A percentile compares a stretch with the other conserved stretches of the same genome.
Evolutionary conservation across 2,888 invertebrate genomes (phyloP).

Genomic region (Matsumyia berberina): DNA sequence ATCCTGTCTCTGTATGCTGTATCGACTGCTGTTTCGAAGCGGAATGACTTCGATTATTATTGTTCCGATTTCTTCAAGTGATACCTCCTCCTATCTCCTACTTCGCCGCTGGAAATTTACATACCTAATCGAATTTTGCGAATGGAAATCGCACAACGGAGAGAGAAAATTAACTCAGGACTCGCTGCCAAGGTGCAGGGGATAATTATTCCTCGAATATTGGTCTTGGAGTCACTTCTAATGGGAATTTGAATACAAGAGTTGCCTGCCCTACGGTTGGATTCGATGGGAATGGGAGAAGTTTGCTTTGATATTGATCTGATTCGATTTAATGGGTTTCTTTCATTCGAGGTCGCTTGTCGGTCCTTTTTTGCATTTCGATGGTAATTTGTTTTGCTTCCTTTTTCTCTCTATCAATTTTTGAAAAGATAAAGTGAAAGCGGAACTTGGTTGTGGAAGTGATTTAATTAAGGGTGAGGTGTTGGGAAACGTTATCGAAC

Average conservation of each 20-base stretch:
- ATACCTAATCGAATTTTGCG: constrained; percentile 70
- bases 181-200: constrained; percentile 60
- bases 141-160: constrained; percentile 57
- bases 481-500: constrained; percentile 18
- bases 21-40: constrained; percentile 38
- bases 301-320: constrained; percentile 72
- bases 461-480: constrained; percentile 27
- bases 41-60: constrained; percentile 65
- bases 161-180: constrained; percentile 63
- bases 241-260: constrained; percentile 60
- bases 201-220: constrained; percentile 66
- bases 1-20: constrained; percentile 33
- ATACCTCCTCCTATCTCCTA: constrained; percentile 4
- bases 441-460: constrained; percentile 20
- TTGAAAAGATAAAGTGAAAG: constrained; percentile 39
- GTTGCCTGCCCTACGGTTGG: constrained; percentile 11
- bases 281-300: constrained; percentile 41
- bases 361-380: constrained; percentile 38
- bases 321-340: constrained; percentile 73
- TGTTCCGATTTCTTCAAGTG: constrained; percentile 65
- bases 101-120: constrained; percentile 58
- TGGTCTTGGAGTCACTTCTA: constrained; percentile 46
- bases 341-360: constrained; percentile 43
- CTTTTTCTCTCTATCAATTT: not conserved
- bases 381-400: constrained; percentile 66